Evolutionary conservation across 1,140 invertebrate genomes (phyloP).

Genomic region (Coptotermes formosanus): DNA sequence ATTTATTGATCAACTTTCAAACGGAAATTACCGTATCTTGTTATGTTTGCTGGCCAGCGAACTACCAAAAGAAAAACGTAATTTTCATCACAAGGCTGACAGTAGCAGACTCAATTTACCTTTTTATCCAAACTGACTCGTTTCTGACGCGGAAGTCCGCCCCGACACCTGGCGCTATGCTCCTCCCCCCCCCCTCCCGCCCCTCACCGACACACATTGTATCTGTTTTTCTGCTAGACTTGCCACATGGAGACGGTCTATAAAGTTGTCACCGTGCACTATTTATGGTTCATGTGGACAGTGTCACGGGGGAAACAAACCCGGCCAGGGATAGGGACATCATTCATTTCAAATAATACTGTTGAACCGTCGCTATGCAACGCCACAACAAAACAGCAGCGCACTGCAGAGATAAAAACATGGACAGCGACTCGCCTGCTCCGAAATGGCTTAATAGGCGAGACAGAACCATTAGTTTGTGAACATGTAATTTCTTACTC

Average conservation of each 20-base stretch:
- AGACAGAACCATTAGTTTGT: too few species aligned
- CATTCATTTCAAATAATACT: neutral
- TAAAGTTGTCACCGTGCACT: neutral
- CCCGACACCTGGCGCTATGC: neutral
- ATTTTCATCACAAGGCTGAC: neutral
- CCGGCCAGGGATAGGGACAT: neutral
- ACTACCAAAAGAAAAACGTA: neutral
- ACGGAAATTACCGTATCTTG: neutral
- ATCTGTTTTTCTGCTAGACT: neutral
- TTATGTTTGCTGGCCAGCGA: too few species aligned
- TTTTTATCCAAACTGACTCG: too few species aligned
- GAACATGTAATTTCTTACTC: too few species aligned
- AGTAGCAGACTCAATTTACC: too few species aligned
- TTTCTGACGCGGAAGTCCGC: neutral
- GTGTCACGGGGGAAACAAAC: neutral
- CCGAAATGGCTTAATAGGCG: too few species aligned
- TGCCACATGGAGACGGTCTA: neutral
- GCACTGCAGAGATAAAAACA: neutral
- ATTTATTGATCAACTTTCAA: slow-evolving; percentile 3
- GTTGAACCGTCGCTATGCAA: neutral
- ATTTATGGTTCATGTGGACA: neutral
- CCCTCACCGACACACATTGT: too few species aligned
- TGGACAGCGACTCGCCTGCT: too few species aligned
- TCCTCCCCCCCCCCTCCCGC: neutral
- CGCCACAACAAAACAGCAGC: neutral